Conservation (phyloP, 2,888 invertebrate species). For the Helicoverpa assulta region DNA sequence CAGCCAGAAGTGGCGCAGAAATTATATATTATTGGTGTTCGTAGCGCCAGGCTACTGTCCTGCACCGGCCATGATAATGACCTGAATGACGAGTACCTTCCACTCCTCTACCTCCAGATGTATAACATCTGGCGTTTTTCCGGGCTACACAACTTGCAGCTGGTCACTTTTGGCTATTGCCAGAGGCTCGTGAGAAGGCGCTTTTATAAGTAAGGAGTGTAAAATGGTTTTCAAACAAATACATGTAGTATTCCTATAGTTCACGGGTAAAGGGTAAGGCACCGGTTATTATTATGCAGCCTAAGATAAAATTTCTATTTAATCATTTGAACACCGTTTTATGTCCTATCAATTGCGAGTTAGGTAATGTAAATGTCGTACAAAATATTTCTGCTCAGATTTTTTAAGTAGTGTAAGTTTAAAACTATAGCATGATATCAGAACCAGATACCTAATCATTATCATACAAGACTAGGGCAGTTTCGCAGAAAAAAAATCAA, state of each 20-base stretch:
- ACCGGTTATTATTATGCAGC: constrained; percentile 9
- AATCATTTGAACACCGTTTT: neutral
- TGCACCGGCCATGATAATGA: neutral
- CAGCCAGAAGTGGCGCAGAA: constrained; percentile 18
- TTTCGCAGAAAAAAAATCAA: constrained; percentile 24
- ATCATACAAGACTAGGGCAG: constrained; percentile 46
- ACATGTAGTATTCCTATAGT: neutral
- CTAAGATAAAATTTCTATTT: constrained; percentile 4
- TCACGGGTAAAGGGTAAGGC: constrained; percentile 25
- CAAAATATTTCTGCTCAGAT: neutral
- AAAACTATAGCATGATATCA: neutral
- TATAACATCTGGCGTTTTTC: neutral
- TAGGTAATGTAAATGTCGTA: neutral
- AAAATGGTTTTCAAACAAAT: constrained; percentile 3
- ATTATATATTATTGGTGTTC: neutral
- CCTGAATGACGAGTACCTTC: neutral
- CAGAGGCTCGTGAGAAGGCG: constrained; percentile 1
- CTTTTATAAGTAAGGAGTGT: constrained; percentile 1
- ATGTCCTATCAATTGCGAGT: neutral
- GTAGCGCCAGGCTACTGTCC: neutral
- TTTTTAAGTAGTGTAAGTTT: neutral
- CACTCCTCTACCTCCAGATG: too few species aligned
- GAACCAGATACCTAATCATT: constrained; percentile 29
- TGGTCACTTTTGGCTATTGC: constrained; percentile 24
- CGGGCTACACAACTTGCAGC: neutral